Percentiles rank a stretch among this genome's conserved stretches.
Evolutionary conservation across 2,113 vertebrate species (phyloP).

Genomic region (Grallaria varia): DNA sequence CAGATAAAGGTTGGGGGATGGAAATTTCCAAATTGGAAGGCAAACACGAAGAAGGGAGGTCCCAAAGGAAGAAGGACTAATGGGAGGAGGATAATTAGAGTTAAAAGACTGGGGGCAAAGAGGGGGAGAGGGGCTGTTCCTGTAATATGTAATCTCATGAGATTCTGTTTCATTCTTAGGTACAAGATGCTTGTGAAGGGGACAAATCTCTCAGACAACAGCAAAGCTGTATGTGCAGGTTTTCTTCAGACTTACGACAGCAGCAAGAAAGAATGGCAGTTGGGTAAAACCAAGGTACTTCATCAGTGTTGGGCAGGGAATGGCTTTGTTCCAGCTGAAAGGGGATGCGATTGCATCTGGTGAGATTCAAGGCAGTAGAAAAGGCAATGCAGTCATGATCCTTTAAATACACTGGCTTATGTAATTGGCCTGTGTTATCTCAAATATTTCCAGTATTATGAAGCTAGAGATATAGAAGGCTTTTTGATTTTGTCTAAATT

Average conservation of each 20-base stretch:
- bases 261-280: slow-evolving; percentile 81
- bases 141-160: not conserved
- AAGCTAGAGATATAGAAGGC: not conserved
- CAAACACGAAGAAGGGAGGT: not conserved
- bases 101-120: not conserved
- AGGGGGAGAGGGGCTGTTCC: not conserved
- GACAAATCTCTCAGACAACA: slow-evolving; percentile 52
- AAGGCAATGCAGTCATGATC: not conserved
- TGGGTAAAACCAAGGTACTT: slow-evolving; percentile 90
- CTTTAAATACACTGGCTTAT: not conserved
- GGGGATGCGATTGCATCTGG: not conserved
- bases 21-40: slow-evolving; percentile 39
- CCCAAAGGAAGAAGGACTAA: not conserved
- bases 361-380: not conserved
- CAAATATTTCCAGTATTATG: not conserved
- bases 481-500: not conserved
- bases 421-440: not conserved
- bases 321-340: not conserved
- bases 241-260: slow-evolving; percentile 78
- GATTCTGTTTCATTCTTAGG: slow-evolving; percentile 68
- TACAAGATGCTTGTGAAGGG: slow-evolving; percentile 84
- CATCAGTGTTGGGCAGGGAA: not conserved
- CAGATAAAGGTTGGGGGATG: not conserved
- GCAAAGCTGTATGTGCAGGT: slow-evolving; percentile 72
- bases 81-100: not conserved